These are phyloP conservation scores for Anabacerthia variegaticeps DNA, from an alignment of 2,797 vertebrate genomes.

Conservation along the genomic window DNA sequence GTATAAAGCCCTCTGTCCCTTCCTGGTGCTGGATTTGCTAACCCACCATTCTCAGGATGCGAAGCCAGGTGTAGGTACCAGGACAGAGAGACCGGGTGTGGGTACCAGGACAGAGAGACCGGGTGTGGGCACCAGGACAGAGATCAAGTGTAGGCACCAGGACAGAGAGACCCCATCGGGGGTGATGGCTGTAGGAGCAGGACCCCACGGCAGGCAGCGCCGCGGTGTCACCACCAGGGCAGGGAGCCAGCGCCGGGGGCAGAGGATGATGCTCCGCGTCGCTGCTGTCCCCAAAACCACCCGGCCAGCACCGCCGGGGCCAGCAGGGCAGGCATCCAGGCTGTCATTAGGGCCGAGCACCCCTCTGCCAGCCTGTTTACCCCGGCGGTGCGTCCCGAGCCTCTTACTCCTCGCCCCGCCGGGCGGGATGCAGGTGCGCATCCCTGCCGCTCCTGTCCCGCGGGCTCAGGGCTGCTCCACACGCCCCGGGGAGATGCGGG, in stretches of 20 bases:
- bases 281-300: neutral
- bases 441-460: slow-evolving; percentile 23
- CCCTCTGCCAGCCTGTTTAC: neutral
- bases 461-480: neutral
- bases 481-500: neutral
- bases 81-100: neutral
- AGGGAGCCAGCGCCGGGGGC: neutral
- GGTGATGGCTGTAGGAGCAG: neutral
- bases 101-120: too few relatives aligned
- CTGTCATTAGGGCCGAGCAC: neutral
- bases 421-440: neutral
- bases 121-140: too few relatives aligned
- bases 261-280: neutral
- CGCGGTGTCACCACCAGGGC: accelerated
- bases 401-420: neutral
- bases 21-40: neutral
- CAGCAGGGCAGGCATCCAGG: neutral
- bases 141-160: too few relatives aligned
- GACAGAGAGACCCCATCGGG: neutral
- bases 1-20: neutral
- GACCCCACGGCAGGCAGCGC: neutral
- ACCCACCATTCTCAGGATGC: neutral
- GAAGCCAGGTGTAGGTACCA: neutral
- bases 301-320: neutral
- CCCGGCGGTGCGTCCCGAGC: neutral